Evolutionary conservation across 2,888 invertebrate species (phyloP).

Genomic region (Apamea sordens): DNA sequence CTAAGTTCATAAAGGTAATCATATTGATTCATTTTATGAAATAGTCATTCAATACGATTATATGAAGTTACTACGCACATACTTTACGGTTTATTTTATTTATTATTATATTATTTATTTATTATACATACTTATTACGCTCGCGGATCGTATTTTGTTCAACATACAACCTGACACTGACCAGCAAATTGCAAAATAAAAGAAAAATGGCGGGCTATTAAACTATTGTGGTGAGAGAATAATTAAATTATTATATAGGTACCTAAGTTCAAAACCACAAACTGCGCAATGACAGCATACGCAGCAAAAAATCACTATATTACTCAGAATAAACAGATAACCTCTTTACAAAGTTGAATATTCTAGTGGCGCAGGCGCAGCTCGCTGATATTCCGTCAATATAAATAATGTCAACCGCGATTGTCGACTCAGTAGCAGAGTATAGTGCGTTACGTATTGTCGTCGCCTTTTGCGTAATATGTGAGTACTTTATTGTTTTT

Average conservation of each 20-base stretch:
- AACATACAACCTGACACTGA: no score
- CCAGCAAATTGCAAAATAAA: background rate
- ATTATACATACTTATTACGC: no score
- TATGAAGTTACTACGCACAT: no score
- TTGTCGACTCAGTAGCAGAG: constrained; percentile 10
- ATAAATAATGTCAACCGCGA: constrained; percentile 20
- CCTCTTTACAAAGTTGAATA: constrained; percentile 18
- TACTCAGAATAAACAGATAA: constrained; percentile 26
- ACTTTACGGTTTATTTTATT: no score
- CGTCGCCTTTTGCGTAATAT: background rate
- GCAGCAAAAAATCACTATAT: constrained; percentile 15
- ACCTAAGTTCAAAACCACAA: background rate
- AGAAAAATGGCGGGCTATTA: no score
- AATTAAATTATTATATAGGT: no score
- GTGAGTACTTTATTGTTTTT: constrained; percentile 24
- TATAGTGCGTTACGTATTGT: background rate
- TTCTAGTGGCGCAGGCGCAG: constrained; percentile 4
- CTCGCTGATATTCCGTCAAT: constrained; percentile 23
- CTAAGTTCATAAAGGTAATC: no score
- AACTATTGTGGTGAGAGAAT: no score
- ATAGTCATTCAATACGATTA: no score
- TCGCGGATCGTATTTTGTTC: no score
- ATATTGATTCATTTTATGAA: no score
- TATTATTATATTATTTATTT: no score
- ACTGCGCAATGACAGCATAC: background rate